Base-by-base conservation (phyloP, 2,888 invertebrate species). In the Aphidius colemani region DNA sequence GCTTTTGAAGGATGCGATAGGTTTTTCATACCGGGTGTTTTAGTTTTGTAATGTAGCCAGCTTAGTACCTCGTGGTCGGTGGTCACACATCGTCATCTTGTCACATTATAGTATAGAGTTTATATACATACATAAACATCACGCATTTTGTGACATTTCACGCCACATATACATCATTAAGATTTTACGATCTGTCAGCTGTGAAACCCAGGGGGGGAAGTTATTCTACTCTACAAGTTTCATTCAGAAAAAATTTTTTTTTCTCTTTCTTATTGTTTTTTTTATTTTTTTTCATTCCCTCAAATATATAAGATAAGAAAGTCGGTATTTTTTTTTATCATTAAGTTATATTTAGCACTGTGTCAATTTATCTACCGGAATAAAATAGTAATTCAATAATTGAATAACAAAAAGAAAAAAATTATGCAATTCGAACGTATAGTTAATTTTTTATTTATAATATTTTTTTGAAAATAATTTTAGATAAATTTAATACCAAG, bases 121-220 rank as follows among this genome's bases (percentile, higher is more conserved):
- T 49, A 10, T 51, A 48, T 40, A 44, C 41, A 44, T 43, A 43
- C 45, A 13, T 50, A 49, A 44, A 49, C 50, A 13, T 18, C 60
- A 59, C 64, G 64, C 67, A 71, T 71, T 69, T 64, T 67, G 66
- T 69, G 64, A 68, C 67, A 71, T 70, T 72, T 74, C 69, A 71
- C 70, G 68, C 66, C 62, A 70, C 70, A 68, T 67, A 64, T 64
- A 69, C 69, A 72, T 75, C 72, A 76, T 77, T 77, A 74, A 72
- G 73, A 73, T 71, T 77, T 78, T 78, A 75, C 75, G 75, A 72
- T 67, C 72, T 69, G 70, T 68, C 57, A 70, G 67, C 74, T 71
- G 72, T 75, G 71, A 70, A 70, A 71, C 74, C 30, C 30, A 30
- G 30, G 30, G 30, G 30, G 30, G 30, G 72, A 72, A 72, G 71